phyloP scores from a whole-genome alignment of 2,113 vertebrate genomes.

The Actenoides hombroni region DNA sequence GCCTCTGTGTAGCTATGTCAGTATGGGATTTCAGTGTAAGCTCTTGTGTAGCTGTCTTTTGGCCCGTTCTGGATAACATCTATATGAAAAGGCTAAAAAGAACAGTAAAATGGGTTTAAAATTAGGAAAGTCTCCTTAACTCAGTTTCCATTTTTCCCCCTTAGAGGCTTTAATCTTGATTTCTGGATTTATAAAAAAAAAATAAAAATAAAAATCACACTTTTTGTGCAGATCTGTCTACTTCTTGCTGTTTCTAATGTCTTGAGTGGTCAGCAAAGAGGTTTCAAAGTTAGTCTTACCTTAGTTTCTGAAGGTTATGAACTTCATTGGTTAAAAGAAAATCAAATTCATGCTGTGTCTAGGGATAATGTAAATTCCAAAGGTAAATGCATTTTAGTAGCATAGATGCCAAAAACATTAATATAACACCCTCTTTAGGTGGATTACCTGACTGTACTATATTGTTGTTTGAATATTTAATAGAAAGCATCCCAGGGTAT shows the following conservation, averaged over 20 bases:
- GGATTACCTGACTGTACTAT: not conserved
- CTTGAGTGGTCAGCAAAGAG: not conserved
- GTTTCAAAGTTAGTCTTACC: not conserved
- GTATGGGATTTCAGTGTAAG: accelerated
- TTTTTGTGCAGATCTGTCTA: not conserved
- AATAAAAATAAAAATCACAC: no score
- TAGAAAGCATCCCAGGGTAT: not conserved
- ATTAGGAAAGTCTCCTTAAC: not conserved
- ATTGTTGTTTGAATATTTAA: not conserved
- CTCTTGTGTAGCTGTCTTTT: accelerated
- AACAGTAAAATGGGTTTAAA: not conserved
- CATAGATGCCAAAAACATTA: not conserved
- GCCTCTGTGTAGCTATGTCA: not conserved
- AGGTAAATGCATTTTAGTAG: not conserved
- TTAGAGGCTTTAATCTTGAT: not conserved
- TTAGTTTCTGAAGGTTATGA: not conserved
- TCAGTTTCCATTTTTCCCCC: not conserved
- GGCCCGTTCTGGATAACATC: not conserved
- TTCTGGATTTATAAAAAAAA: not conserved
- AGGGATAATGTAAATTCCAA: not conserved
- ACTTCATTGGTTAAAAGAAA: not conserved
- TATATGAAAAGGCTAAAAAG: not conserved
- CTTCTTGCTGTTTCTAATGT: not conserved
- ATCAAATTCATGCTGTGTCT: not conserved
- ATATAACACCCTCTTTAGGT: not conserved